phyloP scores from a whole-genome alignment of 2,888 invertebrate genomes.

The Serrognathus titanus region DNA sequence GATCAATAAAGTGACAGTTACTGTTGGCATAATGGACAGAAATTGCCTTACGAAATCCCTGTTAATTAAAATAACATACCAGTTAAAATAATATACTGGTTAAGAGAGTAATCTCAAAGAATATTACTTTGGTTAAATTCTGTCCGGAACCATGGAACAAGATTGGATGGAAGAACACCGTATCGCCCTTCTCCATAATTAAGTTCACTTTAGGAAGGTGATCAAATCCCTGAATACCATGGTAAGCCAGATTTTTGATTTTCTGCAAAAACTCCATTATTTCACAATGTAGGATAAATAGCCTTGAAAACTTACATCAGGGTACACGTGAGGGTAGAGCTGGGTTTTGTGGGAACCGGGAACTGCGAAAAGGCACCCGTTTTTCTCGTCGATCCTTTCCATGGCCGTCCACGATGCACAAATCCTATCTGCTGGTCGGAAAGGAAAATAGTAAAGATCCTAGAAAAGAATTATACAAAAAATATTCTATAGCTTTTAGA shows the following conservation, averaged over 20 bases:
- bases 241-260: slow-evolving; percentile 65
- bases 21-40: slow-evolving; percentile 77
- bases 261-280: slow-evolving; percentile 30
- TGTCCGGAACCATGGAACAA: slow-evolving; percentile 83
- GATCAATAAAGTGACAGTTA: slow-evolving; percentile 66
- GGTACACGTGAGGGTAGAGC: slow-evolving; percentile 69
- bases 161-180: slow-evolving; percentile 82
- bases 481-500: background rate
- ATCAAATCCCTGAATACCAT: slow-evolving; percentile 57
- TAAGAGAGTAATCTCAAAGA: too few species aligned
- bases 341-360: slow-evolving; percentile 68
- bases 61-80: too few species aligned
- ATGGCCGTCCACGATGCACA: slow-evolving; percentile 87
- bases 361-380: slow-evolving; percentile 81
- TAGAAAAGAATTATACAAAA: slow-evolving; percentile 42
- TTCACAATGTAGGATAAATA: too few species aligned
- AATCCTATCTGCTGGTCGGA: slow-evolving; percentile 75
- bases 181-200: slow-evolving; percentile 82
- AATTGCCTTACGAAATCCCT: slow-evolving; percentile 71
- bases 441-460: slow-evolving; percentile 86
- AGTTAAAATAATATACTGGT: too few species aligned
- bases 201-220: slow-evolving; percentile 57
- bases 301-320: slow-evolving; percentile 50
- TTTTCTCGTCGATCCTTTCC: slow-evolving; percentile 67
- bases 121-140: slow-evolving; percentile 62